Base-by-base conservation (phyloP, 2,797 vertebrate species). In the Spinibarbus caldwelli region DNA sequence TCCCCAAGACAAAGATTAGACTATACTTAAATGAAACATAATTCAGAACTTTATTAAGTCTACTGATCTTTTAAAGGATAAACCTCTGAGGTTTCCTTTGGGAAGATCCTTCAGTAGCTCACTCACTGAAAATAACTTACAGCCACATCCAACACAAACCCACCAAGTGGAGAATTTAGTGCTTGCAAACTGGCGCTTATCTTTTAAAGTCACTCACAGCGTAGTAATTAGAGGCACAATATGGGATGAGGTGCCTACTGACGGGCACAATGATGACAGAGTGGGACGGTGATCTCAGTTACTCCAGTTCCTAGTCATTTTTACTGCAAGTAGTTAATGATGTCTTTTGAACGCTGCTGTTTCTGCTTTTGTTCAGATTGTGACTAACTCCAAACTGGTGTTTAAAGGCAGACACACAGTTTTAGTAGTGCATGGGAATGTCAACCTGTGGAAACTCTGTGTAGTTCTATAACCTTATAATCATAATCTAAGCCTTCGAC, bases 221-320 rank as follows among this genome's bases (percentile, higher is more conserved):
- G 1, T 38, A 17, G 36, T 84, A 45, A 85, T 79, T 85, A 79
- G 14, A 79, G 49, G 38, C 66, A 78, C 49, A 70, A 43, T 6
- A 14, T 78, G 26, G 19, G 45, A 77, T 6, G 17, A 52, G 62
- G 45, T 84, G 21, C 29, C 75, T 70, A 68, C 34, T 70, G 66
- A 78, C 5, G 64, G 75, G 26, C 75, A 68, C 47, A 79, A 15
- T 45, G 49, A 85, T 84, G 82, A 84, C 8, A 84, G 73, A 84
- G 62, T 9, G 12, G 49, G 26, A 73, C 2, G 9, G 52, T 73
- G 38, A 62, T 62, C 52, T 77, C 7, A 49, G 62, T 49, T 15
- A 29, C 45, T 54, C 26, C 1, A n/a, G 68, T n/a, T 83, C 81
- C 38, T 49, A 64, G 59, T 67, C 38, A 21, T 31, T 52, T 29